These are phyloP conservation scores for Rhingia rostrata DNA, from an alignment of 2,888 invertebrate genomes.

Conservation along the genomic window DNA sequence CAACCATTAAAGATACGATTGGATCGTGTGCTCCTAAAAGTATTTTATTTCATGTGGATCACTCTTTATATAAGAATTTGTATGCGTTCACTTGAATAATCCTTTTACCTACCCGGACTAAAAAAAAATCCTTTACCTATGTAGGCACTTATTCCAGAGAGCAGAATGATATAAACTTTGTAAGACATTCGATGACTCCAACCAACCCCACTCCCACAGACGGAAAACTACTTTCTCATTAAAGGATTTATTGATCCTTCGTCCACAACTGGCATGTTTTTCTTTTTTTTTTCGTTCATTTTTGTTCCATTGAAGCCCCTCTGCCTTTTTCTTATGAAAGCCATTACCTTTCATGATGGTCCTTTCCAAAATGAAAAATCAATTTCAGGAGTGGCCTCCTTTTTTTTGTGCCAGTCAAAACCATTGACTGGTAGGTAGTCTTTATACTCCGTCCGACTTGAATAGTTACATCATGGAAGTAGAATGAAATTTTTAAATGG, in stretches of 20 bases:
- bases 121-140: too few species aligned
- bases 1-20: too few species aligned
- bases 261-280: not conserved
- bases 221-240: not conserved
- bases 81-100: too few species aligned
- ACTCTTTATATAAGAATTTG: too few species aligned
- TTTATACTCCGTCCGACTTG: slow-evolving; percentile 9
- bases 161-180: too few species aligned
- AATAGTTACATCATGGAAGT: slow-evolving; percentile 34
- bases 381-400: slow-evolving; percentile 43
- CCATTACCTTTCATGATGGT: not conserved
- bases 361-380: slow-evolving; percentile 50
- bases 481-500: slow-evolving; percentile 7
- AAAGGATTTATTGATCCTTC: not conserved
- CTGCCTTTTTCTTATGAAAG: not conserved
- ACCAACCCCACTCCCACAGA: too few species aligned
- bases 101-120: too few species aligned
- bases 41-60: too few species aligned
- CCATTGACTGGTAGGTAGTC: slow-evolving; percentile 28
- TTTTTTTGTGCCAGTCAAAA: slow-evolving; percentile 11
- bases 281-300: not conserved
- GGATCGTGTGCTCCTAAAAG: too few species aligned
- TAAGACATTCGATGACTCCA: too few species aligned
- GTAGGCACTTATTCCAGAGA: too few species aligned
- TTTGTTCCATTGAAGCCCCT: too few species aligned